Evolutionary conservation across 2,888 invertebrate genomes (phyloP).

Genomic region (Eupithecia subumbrata): DNA sequence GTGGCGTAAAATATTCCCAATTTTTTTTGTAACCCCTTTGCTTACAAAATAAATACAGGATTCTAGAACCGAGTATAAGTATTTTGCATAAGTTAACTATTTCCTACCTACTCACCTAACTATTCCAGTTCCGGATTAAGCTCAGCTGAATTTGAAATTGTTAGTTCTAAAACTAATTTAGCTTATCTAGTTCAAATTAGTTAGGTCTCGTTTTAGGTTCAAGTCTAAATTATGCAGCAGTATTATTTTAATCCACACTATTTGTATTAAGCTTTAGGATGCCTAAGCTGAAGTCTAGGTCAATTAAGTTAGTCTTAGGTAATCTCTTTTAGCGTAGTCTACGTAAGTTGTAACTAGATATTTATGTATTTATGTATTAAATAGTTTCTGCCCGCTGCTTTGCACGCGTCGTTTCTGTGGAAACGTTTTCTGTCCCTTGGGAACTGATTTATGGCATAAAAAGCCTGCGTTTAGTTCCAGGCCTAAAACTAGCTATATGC

Average conservation of each 20-base stretch:
- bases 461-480: no score
- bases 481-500: no score
- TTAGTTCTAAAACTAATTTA: slow-evolving; percentile 3
- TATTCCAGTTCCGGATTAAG: background rate
- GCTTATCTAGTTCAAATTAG: background rate
- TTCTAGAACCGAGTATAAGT: background rate
- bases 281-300: background rate
- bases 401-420: no score
- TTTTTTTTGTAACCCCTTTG: background rate
- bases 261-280: background rate
- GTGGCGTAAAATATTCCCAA: background rate
- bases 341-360: no score
- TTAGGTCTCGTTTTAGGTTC: background rate
- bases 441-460: no score
- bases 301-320: no score
- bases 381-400: no score
- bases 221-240: background rate
- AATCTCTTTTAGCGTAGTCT: no score
- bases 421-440: no score
- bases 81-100: background rate
- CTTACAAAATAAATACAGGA: background rate
- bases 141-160: background rate
- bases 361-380: no score
- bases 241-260: background rate
- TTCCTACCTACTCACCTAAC: background rate